These are phyloP conservation scores for Gambusia affinis DNA, from an alignment of 2,113 vertebrate genomes.

Conservation along the genomic window DNA sequence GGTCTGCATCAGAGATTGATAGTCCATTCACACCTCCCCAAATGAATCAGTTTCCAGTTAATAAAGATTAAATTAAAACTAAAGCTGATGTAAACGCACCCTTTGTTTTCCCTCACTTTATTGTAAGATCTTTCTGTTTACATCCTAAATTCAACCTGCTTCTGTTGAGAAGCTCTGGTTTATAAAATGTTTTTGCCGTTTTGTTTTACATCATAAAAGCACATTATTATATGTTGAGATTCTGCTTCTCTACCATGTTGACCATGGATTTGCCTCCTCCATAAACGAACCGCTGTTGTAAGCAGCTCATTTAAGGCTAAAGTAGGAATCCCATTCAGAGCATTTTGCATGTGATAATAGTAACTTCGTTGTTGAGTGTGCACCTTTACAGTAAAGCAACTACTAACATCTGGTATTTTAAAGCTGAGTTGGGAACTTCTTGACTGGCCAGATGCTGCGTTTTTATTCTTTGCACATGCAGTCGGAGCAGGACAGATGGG, in stretches of 20 bases:
- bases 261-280: not conserved
- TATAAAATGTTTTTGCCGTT: too few species aligned
- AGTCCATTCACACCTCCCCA: too few species aligned
- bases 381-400: slow-evolving; percentile 21
- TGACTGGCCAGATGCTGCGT: slow-evolving; percentile 67
- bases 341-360: not conserved
- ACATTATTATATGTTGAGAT: not conserved
- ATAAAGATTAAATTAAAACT: too few species aligned
- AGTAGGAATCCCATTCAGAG: not conserved
- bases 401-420: slow-evolving; percentile 66
- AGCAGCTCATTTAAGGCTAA: not conserved
- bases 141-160: too few species aligned
- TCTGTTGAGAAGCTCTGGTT: too few species aligned
- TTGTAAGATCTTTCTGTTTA: too few species aligned
- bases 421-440: slow-evolving; percentile 51
- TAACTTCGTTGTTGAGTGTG: not conserved
- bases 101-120: too few species aligned
- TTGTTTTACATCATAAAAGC: not conserved
- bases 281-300: not conserved
- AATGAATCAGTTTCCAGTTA: too few species aligned
- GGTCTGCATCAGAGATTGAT: too few species aligned
- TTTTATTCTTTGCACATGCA: slow-evolving; percentile 64
- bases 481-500: slow-evolving; percentile 74
- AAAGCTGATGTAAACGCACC: too few species aligned
- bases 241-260: not conserved